Conservation (phyloP, 2,888 invertebrate species). For the Dryobotodes eremita region DNA sequence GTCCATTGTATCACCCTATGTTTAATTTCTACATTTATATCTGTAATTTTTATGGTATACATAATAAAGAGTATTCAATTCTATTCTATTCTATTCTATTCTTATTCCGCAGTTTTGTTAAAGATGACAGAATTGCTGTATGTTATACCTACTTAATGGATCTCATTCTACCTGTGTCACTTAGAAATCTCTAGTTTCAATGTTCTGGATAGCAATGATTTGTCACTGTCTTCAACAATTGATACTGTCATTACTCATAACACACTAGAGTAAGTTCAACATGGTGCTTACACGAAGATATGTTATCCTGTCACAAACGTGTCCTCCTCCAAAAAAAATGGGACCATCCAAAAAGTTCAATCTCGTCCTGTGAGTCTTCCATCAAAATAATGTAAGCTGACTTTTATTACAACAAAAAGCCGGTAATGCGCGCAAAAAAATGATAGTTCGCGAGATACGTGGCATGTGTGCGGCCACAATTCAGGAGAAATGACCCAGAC, state of each 20-base stretch:
- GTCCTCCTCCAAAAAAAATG: conserved; percentile 50
- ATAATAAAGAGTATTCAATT: too few relatives aligned
- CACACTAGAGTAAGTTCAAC: conserved; percentile 26
- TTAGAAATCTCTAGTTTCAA: conserved; percentile 55
- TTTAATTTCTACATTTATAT: too few relatives aligned
- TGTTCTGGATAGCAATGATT: conserved; percentile 53
- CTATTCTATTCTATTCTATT: too few relatives aligned
- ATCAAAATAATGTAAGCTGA: conserved; percentile 67
- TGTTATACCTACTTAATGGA: conserved; percentile 4
- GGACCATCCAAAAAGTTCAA: conserved; percentile 61
- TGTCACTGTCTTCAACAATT: conserved; percentile 55
- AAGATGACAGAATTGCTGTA: neutral
- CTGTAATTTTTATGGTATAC: too few relatives aligned
- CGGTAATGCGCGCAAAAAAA: conserved; percentile 64
- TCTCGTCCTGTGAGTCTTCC: conserved; percentile 55
- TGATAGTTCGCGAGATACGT: conserved; percentile 63
- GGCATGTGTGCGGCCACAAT: conserved; percentile 69
- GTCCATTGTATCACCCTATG: too few relatives aligned
- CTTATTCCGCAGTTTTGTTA: too few relatives aligned
- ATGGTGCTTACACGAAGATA: conserved; percentile 37
- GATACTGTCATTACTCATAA: conserved; percentile 55
- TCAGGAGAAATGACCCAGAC: conserved; percentile 73
- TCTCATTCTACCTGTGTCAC: conserved; percentile 27
- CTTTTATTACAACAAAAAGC: conserved; percentile 68
- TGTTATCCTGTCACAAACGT: conserved; percentile 46